Evolutionary conservation across 2,797 vertebrate species (phyloP).

Genomic region (Neosilurus hyrtlii): DNA sequence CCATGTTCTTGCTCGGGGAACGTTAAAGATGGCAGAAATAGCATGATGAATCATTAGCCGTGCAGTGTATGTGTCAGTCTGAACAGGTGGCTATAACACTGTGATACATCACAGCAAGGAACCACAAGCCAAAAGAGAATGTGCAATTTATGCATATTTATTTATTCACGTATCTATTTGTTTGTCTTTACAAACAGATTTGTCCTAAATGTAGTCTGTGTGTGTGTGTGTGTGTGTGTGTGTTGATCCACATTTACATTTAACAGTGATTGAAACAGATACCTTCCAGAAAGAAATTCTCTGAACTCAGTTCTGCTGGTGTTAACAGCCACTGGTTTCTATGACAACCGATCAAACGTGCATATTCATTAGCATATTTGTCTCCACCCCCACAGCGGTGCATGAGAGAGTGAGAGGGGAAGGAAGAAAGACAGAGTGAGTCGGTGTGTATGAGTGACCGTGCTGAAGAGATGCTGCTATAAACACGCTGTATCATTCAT

Average conservation of each 20-base stretch:
- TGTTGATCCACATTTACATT: neutral
- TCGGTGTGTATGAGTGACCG: neutral
- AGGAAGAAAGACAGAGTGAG: neutral
- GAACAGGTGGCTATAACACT: constrained; percentile 52
- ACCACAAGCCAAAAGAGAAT: neutral
- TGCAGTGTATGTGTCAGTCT: constrained; percentile 28
- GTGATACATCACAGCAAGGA: neutral
- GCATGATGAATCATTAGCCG: constrained; percentile 48
- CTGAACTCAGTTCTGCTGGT: constrained; percentile 42
- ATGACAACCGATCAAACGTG: constrained; percentile 60
- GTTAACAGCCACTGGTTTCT: constrained; percentile 51
- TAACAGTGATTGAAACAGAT: neutral
- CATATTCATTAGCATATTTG: constrained; percentile 44
- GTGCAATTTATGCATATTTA: neutral
- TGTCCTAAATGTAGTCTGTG: neutral
- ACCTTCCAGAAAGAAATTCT: constrained; percentile 1
- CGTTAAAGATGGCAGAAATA: constrained; percentile 24
- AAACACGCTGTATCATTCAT: neutral
- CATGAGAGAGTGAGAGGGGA: constrained; percentile 6
- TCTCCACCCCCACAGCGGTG: neutral
- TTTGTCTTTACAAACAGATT: neutral
- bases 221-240: neutral
- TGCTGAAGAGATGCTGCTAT: constrained; percentile 10
- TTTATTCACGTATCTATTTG: neutral
- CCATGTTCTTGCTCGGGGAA: neutral